Conservation (phyloP, 2,888 invertebrate genomes). For the Mythimna ferrago region DNA sequence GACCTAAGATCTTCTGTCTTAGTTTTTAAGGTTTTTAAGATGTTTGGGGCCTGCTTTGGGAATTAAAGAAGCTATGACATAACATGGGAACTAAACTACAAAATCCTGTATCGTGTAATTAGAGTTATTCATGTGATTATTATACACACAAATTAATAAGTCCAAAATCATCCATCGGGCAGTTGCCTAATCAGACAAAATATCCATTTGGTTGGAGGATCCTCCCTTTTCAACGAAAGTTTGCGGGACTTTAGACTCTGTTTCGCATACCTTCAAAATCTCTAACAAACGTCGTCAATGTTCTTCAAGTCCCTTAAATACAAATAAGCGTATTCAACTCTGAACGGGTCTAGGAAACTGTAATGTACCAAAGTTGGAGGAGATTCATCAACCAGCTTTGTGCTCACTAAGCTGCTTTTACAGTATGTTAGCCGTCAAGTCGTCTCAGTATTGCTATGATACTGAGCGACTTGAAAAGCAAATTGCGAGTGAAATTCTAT, state of each 20-base stretch:
- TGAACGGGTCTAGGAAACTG: not conserved
- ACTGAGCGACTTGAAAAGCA: not conserved
- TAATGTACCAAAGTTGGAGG: not conserved
- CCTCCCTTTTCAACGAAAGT: too few species aligned
- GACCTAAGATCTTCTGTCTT: slow-evolving; percentile 32
- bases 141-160: too few species aligned
- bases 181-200: too few species aligned
- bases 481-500: slow-evolving; percentile 6
- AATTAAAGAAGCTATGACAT: not conserved
- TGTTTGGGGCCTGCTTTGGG: slow-evolving; percentile 37
- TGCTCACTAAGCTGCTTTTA: slow-evolving; percentile 18
- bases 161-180: too few species aligned
- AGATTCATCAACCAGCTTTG: slow-evolving; percentile 13
- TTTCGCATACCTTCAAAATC: too few species aligned
- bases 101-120: too few species aligned
- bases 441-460: not conserved
- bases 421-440: not conserved
- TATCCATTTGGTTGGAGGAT: too few species aligned
- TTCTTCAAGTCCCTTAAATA: too few species aligned
- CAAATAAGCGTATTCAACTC: not conserved
- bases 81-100: too few species aligned
- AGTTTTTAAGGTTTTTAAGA: slow-evolving; percentile 35
- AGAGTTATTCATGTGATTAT: too few species aligned
- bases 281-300: not conserved
- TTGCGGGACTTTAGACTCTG: too few species aligned